Conservation (phyloP, 2,888 invertebrate genomes). For the Lamellibrachia satsuma region DNA sequence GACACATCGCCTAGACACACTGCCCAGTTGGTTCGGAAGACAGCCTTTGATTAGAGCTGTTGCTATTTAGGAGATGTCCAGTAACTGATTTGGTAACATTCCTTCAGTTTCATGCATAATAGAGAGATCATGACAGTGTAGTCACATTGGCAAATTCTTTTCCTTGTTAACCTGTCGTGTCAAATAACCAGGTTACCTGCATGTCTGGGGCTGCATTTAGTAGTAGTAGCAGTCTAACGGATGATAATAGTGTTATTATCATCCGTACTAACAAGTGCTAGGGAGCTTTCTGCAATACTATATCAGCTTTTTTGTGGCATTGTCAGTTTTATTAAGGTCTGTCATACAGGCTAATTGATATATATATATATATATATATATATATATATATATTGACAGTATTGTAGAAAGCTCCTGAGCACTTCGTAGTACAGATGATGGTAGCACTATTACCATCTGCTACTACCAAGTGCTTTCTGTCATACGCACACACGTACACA, state of each 20-base stretch:
- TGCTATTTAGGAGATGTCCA: background rate
- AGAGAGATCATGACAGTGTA: background rate
- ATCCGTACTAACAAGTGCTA: too few relatives aligned
- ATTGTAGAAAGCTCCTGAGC: too few relatives aligned
- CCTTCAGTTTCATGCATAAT: background rate
- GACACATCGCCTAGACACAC: too few relatives aligned
- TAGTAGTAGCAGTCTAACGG: background rate
- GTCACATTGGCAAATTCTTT: background rate
- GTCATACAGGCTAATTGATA: background rate
- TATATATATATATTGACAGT: too few relatives aligned
- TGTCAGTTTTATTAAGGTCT: background rate
- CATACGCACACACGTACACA: background rate
- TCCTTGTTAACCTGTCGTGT: background rate
- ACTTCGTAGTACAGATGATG: too few relatives aligned
- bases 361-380: too few relatives aligned
- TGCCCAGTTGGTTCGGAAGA: background rate
- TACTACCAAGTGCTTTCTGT: too few relatives aligned
- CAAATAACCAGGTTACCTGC: background rate
- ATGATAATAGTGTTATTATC: background rate
- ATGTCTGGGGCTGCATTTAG: background rate
- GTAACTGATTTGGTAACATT: background rate
- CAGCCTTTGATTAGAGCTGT: background rate
- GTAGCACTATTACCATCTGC: too few relatives aligned
- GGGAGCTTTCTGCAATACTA: background rate
- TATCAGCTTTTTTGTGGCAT: background rate